phyloP scores from a whole-genome alignment of 2,113 vertebrate species.

The Anser brachyrhynchus region DNA sequence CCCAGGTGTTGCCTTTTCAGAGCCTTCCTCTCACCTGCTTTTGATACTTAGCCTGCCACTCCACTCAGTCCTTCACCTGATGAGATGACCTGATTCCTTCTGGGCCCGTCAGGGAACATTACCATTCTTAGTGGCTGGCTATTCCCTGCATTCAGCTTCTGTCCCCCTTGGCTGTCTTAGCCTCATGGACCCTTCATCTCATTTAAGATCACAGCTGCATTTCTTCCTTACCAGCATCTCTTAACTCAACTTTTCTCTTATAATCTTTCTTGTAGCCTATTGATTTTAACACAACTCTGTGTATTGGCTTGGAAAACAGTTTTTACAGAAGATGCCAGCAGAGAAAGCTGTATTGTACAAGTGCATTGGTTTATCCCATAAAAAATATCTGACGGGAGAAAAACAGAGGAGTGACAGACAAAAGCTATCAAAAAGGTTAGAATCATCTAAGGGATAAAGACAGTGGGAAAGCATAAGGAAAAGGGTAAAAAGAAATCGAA shows the following conservation, averaged over 20 bases:
- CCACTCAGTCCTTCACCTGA: rapidly evolving
- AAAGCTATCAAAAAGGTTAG: not conserved
- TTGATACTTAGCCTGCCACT: not conserved
- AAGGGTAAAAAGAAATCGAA: not conserved
- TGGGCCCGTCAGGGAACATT: not conserved
- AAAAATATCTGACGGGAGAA: not conserved
- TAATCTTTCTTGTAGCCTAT: not conserved
- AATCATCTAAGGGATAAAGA: not conserved
- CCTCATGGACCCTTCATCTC: not conserved
- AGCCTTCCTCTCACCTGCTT: not conserved
- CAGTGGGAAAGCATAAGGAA: not conserved
- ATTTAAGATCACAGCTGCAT: not conserved
- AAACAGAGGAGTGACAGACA: not conserved
- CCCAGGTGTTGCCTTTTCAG: not conserved
- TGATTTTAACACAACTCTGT: not conserved
- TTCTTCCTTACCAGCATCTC: not conserved
- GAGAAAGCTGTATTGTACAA: not conserved
- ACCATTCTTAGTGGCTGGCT: rapidly evolving
- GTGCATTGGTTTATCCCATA: not conserved
- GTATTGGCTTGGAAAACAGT: not conserved
- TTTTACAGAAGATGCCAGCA: not conserved
- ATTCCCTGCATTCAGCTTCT: not conserved
- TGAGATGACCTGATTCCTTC: not conserved
- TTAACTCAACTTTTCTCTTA: not conserved
- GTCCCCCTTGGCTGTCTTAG: not conserved